phyloP scores from a whole-genome alignment of 2,797 vertebrate genomes.

The Pristis pectinata region DNA sequence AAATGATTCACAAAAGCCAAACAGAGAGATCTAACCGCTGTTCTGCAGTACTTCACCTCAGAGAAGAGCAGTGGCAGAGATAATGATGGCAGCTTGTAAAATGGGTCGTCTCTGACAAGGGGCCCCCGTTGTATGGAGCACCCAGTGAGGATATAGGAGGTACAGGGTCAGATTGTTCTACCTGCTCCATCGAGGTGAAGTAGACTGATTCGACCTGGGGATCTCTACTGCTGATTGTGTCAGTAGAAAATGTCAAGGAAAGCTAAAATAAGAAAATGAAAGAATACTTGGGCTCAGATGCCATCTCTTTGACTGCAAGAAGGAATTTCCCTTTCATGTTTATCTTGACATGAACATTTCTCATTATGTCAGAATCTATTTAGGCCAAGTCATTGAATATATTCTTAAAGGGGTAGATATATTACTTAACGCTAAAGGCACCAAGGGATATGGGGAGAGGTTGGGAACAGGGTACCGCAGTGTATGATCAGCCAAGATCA shows the following conservation, averaged over 20 bases:
- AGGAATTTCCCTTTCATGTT: background rate
- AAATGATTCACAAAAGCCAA: background rate
- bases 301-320: background rate
- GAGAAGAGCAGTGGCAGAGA: background rate
- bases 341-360: too few relatives aligned
- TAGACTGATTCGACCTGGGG: background rate
- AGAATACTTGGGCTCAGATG: background rate
- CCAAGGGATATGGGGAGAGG: too few relatives aligned
- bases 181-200: background rate
- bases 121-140: background rate
- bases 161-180: background rate
- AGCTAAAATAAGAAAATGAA: background rate
- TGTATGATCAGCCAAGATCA: too few relatives aligned
- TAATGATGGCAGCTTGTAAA: background rate
- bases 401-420: too few relatives aligned
- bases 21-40: background rate
- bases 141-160: background rate
- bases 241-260: background rate
- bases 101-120: background rate
- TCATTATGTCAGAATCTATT: too few relatives aligned
- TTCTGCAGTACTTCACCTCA: too few relatives aligned
- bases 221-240: background rate
- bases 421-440: too few relatives aligned
- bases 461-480: too few relatives aligned
- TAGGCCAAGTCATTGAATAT: too few relatives aligned